Conservation (phyloP, 1,140 invertebrate species). For the Dendroctonus ponderosae region DNA sequence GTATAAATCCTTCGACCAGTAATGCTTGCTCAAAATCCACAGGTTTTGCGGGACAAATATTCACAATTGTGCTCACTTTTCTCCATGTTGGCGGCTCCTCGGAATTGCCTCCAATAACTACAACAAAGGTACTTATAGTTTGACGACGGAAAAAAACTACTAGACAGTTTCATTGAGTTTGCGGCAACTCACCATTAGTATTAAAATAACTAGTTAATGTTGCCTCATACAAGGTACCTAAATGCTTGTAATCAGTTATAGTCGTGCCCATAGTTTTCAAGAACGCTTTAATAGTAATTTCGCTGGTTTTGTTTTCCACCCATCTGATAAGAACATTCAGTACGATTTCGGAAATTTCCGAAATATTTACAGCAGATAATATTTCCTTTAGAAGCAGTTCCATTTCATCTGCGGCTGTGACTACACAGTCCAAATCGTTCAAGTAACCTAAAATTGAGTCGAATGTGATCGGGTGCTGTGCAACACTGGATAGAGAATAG, state of each 20-base stretch:
- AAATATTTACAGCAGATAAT: conserved; percentile 41
- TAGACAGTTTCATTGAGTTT: too few relatives aligned
- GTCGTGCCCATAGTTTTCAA: conserved; percentile 37
- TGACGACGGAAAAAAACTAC: too few relatives aligned
- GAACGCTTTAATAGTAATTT: conserved; percentile 38
- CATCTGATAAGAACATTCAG: conserved; percentile 43
- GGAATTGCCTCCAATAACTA: conserved; percentile 16
- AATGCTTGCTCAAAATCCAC: conserved; percentile 42
- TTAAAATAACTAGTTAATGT: conserved; percentile 44
- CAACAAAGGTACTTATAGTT: not conserved
- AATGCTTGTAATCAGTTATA: conserved; percentile 40
- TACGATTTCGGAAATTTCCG: conserved; percentile 33
- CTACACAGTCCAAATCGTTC: conserved; percentile 42
- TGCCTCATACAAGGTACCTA: conserved; percentile 42
- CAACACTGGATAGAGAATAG: too few relatives aligned
- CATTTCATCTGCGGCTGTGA: conserved; percentile 41
- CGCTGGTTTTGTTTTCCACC: conserved; percentile 43
- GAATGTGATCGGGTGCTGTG: too few relatives aligned
- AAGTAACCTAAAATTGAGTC: conserved; percentile 35
- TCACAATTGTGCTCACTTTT: conserved; percentile 36
- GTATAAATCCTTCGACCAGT: conserved; percentile 40
- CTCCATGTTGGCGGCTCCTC: conserved; percentile 41
- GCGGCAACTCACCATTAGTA: conserved; percentile 40
- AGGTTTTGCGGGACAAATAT: conserved; percentile 38
- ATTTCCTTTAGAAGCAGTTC: conserved; percentile 42